Evolutionary conservation across 2,888 invertebrate species (phyloP).

Genomic region (Hirtodrosophila trivittata): DNA sequence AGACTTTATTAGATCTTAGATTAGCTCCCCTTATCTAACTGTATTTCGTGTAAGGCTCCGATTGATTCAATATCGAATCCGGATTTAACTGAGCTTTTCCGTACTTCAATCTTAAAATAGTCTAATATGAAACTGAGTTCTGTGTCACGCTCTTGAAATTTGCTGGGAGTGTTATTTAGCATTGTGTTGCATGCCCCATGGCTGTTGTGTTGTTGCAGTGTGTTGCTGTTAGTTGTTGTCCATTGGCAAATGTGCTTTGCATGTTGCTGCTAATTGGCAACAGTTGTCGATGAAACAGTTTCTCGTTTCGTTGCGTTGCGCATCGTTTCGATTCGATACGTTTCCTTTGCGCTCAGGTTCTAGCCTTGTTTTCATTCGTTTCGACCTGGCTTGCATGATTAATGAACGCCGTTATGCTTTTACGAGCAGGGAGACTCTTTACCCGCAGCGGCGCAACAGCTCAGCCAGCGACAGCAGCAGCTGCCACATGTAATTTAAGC

Average conservation of each 20-base stretch:
- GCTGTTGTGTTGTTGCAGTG: constrained; percentile 11
- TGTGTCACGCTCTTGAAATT: neutral
- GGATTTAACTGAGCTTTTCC: no score
- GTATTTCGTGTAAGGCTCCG: no score
- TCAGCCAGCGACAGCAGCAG: no score
- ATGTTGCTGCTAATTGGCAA: constrained; percentile 77
- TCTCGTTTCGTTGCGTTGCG: constrained; percentile 6
- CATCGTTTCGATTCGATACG: neutral
- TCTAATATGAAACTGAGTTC: no score
- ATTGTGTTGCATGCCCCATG: constrained; percentile 1
- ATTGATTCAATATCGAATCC: no score
- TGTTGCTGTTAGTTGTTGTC: constrained; percentile 3
- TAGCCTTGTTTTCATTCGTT: constrained; percentile 49
- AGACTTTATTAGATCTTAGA: no score
- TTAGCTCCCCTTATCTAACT: no score
- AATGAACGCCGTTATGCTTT: constrained; percentile 79
- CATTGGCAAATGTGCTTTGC: constrained; percentile 76
- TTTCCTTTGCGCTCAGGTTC: constrained; percentile 25
- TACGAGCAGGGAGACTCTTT: constrained; percentile 53
- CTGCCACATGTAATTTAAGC: constrained; percentile 67
- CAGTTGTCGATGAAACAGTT: constrained; percentile 73
- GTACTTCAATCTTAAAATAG: no score
- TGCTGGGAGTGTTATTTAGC: neutral
- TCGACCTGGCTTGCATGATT: constrained; percentile 69
- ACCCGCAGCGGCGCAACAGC: no score